These are phyloP conservation scores for Crocallis elinguaria DNA, from an alignment of 2,888 invertebrate genomes.

Conservation along the genomic window DNA sequence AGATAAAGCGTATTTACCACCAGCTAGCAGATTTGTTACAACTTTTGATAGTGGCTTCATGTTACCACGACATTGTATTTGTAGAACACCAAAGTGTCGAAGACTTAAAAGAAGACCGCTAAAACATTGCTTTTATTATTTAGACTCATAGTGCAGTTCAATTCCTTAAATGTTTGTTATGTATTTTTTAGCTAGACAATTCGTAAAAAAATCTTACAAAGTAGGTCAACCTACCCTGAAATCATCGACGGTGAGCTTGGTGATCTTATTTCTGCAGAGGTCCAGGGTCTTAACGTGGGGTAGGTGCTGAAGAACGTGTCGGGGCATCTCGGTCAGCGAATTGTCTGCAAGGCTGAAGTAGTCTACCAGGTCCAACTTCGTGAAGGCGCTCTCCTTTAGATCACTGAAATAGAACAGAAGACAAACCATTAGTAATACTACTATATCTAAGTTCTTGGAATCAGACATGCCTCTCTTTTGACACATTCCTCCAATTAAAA, in stretches of 20 bases:
- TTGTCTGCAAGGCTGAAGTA: conserved; percentile 93
- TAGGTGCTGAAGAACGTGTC: conserved; percentile 89
- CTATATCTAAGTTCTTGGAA: no score
- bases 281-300: conserved; percentile 92
- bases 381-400: conserved; percentile 89
- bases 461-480: no score
- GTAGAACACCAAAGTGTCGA: no score
- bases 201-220: not conserved
- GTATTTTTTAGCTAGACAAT: not conserved
- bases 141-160: no score
- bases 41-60: no score
- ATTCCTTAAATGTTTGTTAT: no score
- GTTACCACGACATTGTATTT: no score
- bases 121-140: no score
- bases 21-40: no score
- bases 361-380: conserved; percentile 89
- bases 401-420: conserved; percentile 78
- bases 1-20: no score
- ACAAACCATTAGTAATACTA: not conserved
- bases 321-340: conserved; percentile 89
- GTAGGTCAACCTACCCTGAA: conserved; percentile 86
- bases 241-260: conserved; percentile 89
- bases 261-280: conserved; percentile 92
- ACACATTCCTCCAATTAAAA: no score
- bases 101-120: no score